Percentiles rank a stretch among this genome's conserved stretches.
These are phyloP conservation scores for Alcedo atthis DNA, from an alignment of 2,797 vertebrate genomes.

Conservation along the genomic window DNA sequence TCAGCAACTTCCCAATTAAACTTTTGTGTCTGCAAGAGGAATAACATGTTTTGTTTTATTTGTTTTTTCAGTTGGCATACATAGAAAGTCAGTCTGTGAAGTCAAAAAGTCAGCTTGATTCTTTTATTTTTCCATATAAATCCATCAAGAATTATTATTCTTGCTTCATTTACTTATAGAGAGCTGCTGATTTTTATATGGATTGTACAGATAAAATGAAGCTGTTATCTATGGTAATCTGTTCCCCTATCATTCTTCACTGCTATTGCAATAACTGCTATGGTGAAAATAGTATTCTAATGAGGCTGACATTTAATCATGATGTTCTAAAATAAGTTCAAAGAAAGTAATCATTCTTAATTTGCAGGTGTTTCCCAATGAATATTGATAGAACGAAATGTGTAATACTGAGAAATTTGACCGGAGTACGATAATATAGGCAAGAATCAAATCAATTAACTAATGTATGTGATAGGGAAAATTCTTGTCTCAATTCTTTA, in stretches of 20 bases:
- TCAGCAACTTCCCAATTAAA: neutral
- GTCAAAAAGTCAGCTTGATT: neutral
- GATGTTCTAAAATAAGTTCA: neutral
- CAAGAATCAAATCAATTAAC: neutral
- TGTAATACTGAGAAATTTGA: neutral
- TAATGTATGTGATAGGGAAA: neutral
- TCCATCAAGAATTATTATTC: neutral
- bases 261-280: neutral
- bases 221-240: neutral
- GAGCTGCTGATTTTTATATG: neutral
- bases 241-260: neutral
- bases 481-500: neutral
- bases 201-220: neutral
- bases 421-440: neutral
- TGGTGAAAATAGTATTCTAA: neutral
- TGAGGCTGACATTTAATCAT: conserved; percentile 46
- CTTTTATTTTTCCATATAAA: neutral
- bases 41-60: neutral
- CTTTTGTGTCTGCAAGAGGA: neutral
- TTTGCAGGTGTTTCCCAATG: neutral
- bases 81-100: neutral
- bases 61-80: neutral
- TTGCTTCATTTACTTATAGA: neutral
- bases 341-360: neutral
- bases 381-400: neutral